These are phyloP conservation scores for Cetonia aurata DNA, from an alignment of 2,888 invertebrate species.

Conservation along the genomic window DNA sequence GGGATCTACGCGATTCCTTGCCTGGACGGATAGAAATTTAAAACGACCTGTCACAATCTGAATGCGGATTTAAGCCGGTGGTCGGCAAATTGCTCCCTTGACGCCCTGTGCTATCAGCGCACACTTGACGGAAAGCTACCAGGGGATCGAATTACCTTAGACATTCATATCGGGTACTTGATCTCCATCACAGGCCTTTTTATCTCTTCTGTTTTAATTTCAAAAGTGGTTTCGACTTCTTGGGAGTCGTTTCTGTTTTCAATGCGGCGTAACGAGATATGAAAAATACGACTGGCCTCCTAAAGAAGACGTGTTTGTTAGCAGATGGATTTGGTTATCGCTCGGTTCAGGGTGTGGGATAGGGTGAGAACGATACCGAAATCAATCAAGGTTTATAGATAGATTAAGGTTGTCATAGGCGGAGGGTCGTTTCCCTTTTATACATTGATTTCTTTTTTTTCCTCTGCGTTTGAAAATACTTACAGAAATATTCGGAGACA, in stretches of 20 bases:
- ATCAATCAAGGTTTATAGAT: too few species aligned
- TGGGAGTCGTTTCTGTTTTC: neutral
- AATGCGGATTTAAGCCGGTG: slow-evolving; percentile 29
- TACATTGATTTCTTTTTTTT: too few species aligned
- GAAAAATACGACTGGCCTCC: too few species aligned
- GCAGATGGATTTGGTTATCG: neutral
- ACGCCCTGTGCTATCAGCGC: slow-evolving; percentile 42
- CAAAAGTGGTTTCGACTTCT: slow-evolving; percentile 13
- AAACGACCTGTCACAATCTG: slow-evolving; percentile 27
- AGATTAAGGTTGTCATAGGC: too few species aligned
- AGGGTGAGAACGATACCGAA: too few species aligned
- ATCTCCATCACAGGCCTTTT: slow-evolving; percentile 19
- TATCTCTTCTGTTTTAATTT: slow-evolving; percentile 18
- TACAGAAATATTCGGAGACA: too few species aligned
- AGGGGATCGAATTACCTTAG: slow-evolving; percentile 48
- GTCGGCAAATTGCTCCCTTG: slow-evolving; percentile 37
- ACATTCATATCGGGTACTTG: slow-evolving; percentile 31
- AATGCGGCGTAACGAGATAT: too few species aligned
- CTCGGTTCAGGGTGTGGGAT: too few species aligned
- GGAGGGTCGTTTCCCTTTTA: too few species aligned
- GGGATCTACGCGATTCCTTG: slow-evolving; percentile 7
- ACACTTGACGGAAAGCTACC: slow-evolving; percentile 48
- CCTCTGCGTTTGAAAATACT: too few species aligned
- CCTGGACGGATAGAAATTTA: slow-evolving; percentile 25
- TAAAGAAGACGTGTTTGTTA: too few species aligned